phyloP scores from a whole-genome alignment of 2,113 vertebrate genomes.

The Numenius arquata region DNA sequence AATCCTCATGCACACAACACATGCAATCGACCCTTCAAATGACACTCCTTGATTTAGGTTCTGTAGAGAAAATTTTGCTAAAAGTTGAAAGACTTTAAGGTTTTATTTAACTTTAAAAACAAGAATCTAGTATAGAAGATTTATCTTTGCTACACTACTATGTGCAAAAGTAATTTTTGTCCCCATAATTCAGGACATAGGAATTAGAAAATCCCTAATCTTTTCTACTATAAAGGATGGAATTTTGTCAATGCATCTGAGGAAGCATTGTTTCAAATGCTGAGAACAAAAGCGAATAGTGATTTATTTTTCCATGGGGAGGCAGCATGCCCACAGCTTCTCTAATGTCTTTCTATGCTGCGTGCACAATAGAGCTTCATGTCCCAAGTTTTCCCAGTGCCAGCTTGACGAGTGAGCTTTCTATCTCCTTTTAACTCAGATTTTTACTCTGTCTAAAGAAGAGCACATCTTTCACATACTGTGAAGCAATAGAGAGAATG shows the following conservation, averaged over 20 bases:
- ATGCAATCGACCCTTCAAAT: background rate
- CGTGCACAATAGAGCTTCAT: background rate
- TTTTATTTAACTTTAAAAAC: background rate
- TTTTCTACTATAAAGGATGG: background rate
- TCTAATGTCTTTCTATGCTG: background rate
- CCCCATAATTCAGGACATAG: background rate
- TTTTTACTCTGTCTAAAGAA: background rate
- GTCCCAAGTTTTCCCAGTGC: background rate
- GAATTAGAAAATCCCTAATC: background rate
- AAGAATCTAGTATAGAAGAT: background rate
- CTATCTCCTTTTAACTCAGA: background rate
- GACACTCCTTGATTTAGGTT: background rate
- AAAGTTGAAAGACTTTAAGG: background rate
- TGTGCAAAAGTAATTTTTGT: background rate
- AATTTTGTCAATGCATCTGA: background rate
- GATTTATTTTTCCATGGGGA: background rate
- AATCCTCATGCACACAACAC: background rate
- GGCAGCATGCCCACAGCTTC: background rate
- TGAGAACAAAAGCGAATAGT: background rate
- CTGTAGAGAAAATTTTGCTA: background rate
- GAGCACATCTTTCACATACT: background rate
- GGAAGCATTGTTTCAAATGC: background rate
- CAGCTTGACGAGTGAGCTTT: background rate
- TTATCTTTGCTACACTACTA: background rate
- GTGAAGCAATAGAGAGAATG: background rate